A percentile compares a stretch with the other conserved stretches of the same genome.
phyloP scores from a whole-genome alignment of 1,140 invertebrate genomes.

The Antheraea mylitta region DNA sequence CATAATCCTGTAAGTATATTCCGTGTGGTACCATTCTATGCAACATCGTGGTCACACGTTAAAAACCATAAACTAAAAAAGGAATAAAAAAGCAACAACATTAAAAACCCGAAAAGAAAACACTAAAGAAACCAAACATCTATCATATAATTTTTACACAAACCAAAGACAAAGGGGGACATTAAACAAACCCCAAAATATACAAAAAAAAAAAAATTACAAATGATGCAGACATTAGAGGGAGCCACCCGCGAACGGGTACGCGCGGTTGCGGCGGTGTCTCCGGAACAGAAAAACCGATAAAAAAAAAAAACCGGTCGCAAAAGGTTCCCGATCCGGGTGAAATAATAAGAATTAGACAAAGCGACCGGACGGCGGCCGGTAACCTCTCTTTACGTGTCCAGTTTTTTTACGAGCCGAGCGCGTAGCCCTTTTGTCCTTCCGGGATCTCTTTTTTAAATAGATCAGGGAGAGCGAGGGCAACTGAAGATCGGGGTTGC shows the following conservation, averaged over 20 bases:
- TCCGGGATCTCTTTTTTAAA: slow-evolving; percentile 76
- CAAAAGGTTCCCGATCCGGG: slow-evolving; percentile 72
- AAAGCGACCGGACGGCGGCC: slow-evolving; percentile 54
- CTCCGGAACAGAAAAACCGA: slow-evolving; percentile 75
- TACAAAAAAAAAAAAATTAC: slow-evolving; percentile 53
- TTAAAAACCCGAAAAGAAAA: too few species aligned
- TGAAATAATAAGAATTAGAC: slow-evolving; percentile 75
- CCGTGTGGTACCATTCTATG: too few species aligned
- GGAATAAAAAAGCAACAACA: too few species aligned
- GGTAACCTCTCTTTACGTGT: slow-evolving; percentile 65
- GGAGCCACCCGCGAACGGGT: slow-evolving; percentile 19
- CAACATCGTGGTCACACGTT: too few species aligned
- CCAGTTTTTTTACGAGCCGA: slow-evolving; percentile 71
- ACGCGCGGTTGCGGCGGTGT: slow-evolving; percentile 42
- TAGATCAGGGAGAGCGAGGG: slow-evolving; percentile 65
- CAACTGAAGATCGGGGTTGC: slow-evolving; percentile 58
- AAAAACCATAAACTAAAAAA: too few species aligned
- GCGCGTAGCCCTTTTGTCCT: slow-evolving; percentile 68
- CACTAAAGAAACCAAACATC: too few species aligned
- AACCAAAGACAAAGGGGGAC: slow-evolving; percentile 35
- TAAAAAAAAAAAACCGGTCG: slow-evolving; percentile 59
- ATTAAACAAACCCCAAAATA: slow-evolving; percentile 12
- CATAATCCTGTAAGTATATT: too few species aligned
- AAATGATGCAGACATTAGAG: slow-evolving; percentile 35
- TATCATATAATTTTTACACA: too few species aligned